Conservation (phyloP, 2,888 invertebrate genomes). For the Drosophila setosimentum region DNA sequence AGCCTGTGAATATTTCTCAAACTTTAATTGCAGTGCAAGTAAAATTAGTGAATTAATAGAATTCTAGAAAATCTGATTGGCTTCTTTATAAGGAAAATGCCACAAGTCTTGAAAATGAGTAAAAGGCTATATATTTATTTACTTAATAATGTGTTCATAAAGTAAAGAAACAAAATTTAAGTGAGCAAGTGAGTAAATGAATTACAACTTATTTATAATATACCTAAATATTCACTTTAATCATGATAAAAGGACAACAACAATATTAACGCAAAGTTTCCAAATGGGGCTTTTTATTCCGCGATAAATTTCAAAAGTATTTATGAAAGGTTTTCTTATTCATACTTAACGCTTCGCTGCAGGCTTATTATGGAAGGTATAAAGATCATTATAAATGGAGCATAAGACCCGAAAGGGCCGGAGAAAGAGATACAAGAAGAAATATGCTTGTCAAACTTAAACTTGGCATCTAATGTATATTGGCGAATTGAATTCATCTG, state of each 20-base stretch:
- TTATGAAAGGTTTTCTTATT: too few species aligned
- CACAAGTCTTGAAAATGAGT: background rate
- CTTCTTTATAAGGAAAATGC: background rate
- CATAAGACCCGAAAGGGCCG: background rate
- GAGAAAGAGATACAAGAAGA: background rate
- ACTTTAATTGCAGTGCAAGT: background rate
- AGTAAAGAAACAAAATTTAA: too few species aligned
- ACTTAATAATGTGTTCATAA: background rate
- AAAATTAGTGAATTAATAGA: background rate
- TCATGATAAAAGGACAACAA: too few species aligned
- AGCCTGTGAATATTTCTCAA: constrained; percentile 5
- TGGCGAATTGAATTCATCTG: background rate
- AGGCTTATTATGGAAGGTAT: background rate
- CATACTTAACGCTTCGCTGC: background rate
- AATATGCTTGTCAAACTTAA: background rate
- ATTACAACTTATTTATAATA: too few species aligned
- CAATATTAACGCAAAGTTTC: too few species aligned
- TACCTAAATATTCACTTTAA: too few species aligned
- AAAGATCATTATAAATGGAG: background rate
- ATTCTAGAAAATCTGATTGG: background rate
- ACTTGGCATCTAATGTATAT: background rate
- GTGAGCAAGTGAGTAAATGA: too few species aligned
- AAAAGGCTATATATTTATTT: background rate
- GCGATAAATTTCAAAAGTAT: too few species aligned
- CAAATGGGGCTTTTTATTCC: too few species aligned